A percentile compares a stretch with the other conserved stretches of the same genome.
Conservation (phyloP, 2,113 vertebrate genomes). For the Oenanthe melanoleuca region DNA sequence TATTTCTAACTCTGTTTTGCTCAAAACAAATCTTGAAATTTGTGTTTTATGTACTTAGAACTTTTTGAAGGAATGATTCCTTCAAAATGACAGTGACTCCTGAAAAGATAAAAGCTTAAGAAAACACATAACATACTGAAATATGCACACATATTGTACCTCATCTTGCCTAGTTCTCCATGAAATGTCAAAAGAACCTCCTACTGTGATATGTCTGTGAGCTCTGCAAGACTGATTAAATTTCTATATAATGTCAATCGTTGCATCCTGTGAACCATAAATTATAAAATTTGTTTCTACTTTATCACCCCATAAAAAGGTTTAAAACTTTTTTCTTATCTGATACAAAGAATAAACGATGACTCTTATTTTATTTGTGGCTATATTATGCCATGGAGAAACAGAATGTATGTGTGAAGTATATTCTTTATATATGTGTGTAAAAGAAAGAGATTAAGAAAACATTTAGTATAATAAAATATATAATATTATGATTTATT, state of each 20-base stretch:
- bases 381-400: constrained; percentile 26
- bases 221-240: constrained; percentile 78
- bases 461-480: neutral
- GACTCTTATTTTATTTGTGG: constrained; percentile 54
- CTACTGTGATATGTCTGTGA: constrained; percentile 74
- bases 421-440: neutral
- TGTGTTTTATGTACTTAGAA: constrained; percentile 1
- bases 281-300: constrained; percentile 77
- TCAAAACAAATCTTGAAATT: neutral
- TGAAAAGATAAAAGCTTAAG: constrained; percentile 58
- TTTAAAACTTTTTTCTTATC: constrained; percentile 61
- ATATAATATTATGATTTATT: constrained; percentile 20
- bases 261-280: constrained; percentile 78
- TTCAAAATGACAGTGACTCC: constrained; percentile 47
- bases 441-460: neutral
- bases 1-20: neutral
- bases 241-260: constrained; percentile 75
- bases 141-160: constrained; percentile 66
- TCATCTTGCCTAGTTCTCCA: constrained; percentile 75
- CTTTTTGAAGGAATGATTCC: constrained; percentile 16
- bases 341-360: neutral
- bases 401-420: neutral
- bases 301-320: constrained; percentile 72
- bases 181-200: constrained; percentile 81
- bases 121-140: constrained; percentile 61